Percentiles rank a stretch among this genome's conserved stretches.
Conservation (phyloP, 2,888 invertebrate species). For the Hermaeophaga mercurialis region DNA sequence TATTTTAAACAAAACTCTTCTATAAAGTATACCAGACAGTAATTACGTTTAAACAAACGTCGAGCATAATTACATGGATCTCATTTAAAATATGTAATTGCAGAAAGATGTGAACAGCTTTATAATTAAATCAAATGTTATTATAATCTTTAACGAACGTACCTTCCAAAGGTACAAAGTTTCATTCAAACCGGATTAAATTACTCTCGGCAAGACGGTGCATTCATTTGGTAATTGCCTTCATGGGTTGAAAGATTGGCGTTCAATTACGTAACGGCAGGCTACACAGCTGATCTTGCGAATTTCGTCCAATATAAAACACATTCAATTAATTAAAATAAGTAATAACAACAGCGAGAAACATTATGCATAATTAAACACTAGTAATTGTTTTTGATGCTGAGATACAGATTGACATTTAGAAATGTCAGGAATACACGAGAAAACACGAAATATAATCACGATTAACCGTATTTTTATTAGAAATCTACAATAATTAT, state of each 20-base stretch:
- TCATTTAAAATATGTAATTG: conserved; percentile 2
- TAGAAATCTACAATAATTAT: conserved; percentile 36
- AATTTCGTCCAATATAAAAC: conserved; percentile 23
- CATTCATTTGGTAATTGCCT: conserved; percentile 5
- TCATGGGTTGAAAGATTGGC: conserved; percentile 2
- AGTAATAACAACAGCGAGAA: conserved; percentile 26
- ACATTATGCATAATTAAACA: conserved; percentile 44
- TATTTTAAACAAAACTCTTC: no score
- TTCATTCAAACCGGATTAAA: conserved; percentile 8
- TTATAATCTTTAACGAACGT: conserved; percentile 2
- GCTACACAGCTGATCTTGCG: not conserved
- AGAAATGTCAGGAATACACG: conserved; percentile 44
- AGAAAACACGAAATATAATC: conserved; percentile 45
- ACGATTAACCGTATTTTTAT: conserved; percentile 41
- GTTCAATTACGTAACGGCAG: conserved; percentile 9
- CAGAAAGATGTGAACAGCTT: not conserved
- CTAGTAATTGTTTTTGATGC: conserved; percentile 46
- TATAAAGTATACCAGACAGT: no score
- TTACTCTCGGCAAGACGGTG: conserved; percentile 1
- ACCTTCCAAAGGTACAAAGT: conserved; percentile 5
- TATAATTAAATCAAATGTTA: conserved; percentile 8
- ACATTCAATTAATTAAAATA: conserved; percentile 34
- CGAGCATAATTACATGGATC: conserved; percentile 1
- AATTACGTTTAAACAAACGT: not conserved
- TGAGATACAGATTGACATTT: conserved; percentile 48